Percentiles rank a stretch among this genome's conserved stretches.
phyloP scores from a whole-genome alignment of 2,797 vertebrate genomes.

The Gymnothorax javanicus region DNA sequence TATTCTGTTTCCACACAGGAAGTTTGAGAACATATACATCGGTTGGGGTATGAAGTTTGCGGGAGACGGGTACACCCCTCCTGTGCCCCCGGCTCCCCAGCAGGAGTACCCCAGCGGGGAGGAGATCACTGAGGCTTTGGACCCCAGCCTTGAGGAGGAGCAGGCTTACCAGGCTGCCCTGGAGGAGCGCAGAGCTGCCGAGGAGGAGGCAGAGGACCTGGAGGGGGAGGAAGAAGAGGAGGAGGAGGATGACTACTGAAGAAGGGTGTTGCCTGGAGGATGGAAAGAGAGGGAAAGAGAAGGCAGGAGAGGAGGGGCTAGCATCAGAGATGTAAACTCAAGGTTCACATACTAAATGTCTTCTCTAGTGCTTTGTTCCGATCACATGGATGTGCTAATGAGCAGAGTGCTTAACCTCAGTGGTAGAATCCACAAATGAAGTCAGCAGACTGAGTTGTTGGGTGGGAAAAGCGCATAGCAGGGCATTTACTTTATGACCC shows the following conservation, averaged over 20 bases:
- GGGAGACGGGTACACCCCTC: constrained; percentile 73
- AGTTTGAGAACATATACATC: constrained; percentile 90
- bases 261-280: background rate
- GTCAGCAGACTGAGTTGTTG: background rate
- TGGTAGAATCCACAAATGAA: too few relatives aligned
- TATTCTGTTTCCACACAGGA: constrained; percentile 65
- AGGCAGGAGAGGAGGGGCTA: background rate
- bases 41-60: constrained; percentile 91
- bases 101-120: constrained; percentile 77
- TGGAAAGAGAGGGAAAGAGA: background rate
- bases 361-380: too few relatives aligned
- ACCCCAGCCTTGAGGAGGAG: constrained; percentile 86
- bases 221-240: constrained; percentile 77
- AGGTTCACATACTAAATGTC: too few relatives aligned
- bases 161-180: constrained; percentile 68
- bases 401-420: too few relatives aligned
- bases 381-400: too few relatives aligned
- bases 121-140: constrained; percentile 77
- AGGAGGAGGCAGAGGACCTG: constrained; percentile 70
- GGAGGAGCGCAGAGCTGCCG: constrained; percentile 67
- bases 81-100: constrained; percentile 65
- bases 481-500: too few relatives aligned
- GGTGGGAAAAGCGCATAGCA: background rate
- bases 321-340: background rate
- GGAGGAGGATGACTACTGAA: constrained; percentile 64